Evolutionary conservation across 2,113 vertebrate genomes (phyloP).

Genomic region (Pseudonaja textilis): DNA sequence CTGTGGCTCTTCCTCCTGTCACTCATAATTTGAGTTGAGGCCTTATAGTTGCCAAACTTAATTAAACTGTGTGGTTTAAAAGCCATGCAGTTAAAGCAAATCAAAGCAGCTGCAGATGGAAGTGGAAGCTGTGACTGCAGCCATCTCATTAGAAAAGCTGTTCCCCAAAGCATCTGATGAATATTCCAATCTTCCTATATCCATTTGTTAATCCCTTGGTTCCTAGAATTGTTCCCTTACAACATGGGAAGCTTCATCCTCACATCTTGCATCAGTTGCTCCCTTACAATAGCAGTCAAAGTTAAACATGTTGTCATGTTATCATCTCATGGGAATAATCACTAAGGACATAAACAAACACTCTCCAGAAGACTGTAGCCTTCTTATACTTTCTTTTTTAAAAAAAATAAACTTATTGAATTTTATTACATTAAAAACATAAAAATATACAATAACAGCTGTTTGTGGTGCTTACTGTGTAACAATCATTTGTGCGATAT

Average conservation of each 20-base stretch:
- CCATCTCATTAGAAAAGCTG: conserved; percentile 39
- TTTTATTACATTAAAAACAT: too few relatives aligned
- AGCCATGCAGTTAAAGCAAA: conserved; percentile 1
- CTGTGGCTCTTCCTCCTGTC: neutral
- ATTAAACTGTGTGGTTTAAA: conserved; percentile 2
- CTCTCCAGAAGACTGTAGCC: neutral
- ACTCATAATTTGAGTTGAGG: conserved; percentile 2
- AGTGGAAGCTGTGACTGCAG: neutral
- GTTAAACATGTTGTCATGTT: neutral
- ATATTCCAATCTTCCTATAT: conserved; percentile 52
- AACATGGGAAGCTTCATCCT: conserved; percentile 40
- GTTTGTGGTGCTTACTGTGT: too few relatives aligned
- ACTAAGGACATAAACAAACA: conserved; percentile 34
- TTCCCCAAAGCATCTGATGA: conserved; percentile 37
- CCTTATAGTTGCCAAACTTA: neutral
- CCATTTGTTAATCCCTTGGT: conserved; percentile 43
- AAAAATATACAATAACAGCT: too few relatives aligned
- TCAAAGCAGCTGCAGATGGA: neutral
- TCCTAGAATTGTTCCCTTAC: conserved; percentile 42
- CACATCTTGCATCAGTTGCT: conserved; percentile 35
- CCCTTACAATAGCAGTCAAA: conserved; percentile 16
- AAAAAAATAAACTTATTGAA: too few relatives aligned
- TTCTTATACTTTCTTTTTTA: neutral
- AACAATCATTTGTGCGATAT: too few relatives aligned
- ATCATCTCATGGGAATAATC: conserved; percentile 23